Evolutionary conservation across 2,888 invertebrate species (phyloP).

Genomic region (Drosophila stalkeri): DNA sequence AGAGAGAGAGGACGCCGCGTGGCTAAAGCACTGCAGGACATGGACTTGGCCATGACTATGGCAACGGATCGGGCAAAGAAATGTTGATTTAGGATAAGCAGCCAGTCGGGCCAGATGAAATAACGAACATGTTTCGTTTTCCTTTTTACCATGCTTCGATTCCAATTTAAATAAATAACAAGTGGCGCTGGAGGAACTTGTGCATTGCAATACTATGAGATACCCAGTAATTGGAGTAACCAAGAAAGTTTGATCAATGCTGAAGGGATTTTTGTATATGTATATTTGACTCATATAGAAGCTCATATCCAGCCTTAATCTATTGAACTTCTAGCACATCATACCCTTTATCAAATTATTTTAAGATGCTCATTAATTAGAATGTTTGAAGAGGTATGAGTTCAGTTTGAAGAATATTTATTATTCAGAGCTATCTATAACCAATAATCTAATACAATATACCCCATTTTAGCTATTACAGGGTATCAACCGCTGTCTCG

Average conservation of each 20-base stretch:
- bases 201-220: not conserved
- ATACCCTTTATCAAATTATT: not conserved
- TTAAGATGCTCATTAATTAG: not conserved
- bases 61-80: conserved; percentile 38
- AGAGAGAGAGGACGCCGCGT: not conserved
- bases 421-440: too few species aligned
- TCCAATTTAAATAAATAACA: conserved; percentile 75
- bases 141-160: conserved; percentile 50
- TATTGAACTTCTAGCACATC: not conserved
- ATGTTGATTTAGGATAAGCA: conserved; percentile 79
- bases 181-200: not conserved
- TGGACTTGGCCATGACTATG: conserved; percentile 41
- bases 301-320: not conserved
- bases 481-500: not conserved
- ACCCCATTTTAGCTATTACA: not conserved
- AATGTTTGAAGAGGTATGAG: too few species aligned
- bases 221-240: not conserved
- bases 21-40: conserved; percentile 19
- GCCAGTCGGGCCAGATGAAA: conserved; percentile 37
- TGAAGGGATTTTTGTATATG: not conserved
- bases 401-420: not conserved
- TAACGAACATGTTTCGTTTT: conserved; percentile 33
- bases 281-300: too few species aligned
- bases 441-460: not conserved
- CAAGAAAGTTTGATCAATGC: not conserved